Evolutionary conservation across 2,113 vertebrate genomes (phyloP), one percentile per base, ranked within the genome.

Genomic region (Ceyx melanurus): DNA sequence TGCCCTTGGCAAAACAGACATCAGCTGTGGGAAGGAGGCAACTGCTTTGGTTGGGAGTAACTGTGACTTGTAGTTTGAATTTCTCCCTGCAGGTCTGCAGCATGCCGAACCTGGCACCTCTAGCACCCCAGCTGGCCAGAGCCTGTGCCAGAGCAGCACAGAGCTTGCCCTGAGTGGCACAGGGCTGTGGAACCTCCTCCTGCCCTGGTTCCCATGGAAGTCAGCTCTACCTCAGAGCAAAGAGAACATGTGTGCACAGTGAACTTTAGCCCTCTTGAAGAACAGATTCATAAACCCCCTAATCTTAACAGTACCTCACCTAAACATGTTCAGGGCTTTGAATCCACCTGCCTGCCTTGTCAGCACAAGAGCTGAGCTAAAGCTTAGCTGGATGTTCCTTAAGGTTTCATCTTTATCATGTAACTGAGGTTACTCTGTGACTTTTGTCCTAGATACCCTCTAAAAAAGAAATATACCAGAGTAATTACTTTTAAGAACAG

Each of bases 141-240:
- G 31, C 13, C n/a, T 22, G 16, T 15, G 50, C 66, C n/a, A 11
- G 5, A 11, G 1, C 17, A 10, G n/a, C 1, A 4, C 3, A 0
- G 7, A 1, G 11, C 45, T 7, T n/a, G 54, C 67, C n/a, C 1
- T 4, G 51, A 31, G 40, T 9, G 15, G 48, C 1, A 0, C 1
- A 2, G 26, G 11, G 53, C 68, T 54, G 25, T 15, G 6, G 37
- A 26, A 21, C 16, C 9, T 23, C 40, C n/a, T 11, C 0, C 29
- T 9, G 22, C 2, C 5, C 3, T 23, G 4, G 6, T 6, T 81
- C 33, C 42, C 57, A 33, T 8, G 28, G 45, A 33, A 86, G 28
- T 16, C 18, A 6, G 15, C 11, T 37, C 21, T 13, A 22, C 56
- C 19, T 8, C 6, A 5, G 28, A 56, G 40, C 5, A 15, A 28